Percentiles rank a stretch among this genome's conserved stretches.
These are phyloP conservation scores for Austrofundulus limnaeus DNA, from an alignment of 2,113 vertebrate genomes.

Conservation along the genomic window DNA sequence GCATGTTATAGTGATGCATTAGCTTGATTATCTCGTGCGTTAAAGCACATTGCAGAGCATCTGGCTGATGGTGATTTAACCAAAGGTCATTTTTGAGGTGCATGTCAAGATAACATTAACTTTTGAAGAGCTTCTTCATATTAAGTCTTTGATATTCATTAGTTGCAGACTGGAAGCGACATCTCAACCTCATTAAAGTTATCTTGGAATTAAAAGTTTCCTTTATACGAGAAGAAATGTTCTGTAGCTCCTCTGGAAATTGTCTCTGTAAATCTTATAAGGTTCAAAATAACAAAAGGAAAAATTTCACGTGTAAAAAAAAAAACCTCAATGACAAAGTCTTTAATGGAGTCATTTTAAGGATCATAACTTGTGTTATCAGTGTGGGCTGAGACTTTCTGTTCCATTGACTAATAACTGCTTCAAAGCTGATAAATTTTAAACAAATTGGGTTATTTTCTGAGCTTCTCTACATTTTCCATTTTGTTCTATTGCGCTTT, in stretches of 20 bases:
- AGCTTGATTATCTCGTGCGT: constrained; percentile 28
- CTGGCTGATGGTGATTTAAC: constrained; percentile 30
- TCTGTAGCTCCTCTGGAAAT: not conserved
- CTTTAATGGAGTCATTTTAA: not conserved
- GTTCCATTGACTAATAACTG: not conserved
- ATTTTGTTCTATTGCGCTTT: not conserved
- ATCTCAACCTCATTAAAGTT: constrained; percentile 9
- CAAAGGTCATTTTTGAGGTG: constrained; percentile 41
- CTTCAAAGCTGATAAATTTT: not conserved
- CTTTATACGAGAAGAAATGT: not conserved
- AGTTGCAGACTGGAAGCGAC: not conserved
- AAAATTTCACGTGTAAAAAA: not conserved
- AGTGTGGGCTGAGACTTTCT: not conserved
- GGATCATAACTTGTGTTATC: too few relatives aligned
- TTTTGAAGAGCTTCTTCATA: not conserved
- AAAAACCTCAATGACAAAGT: not conserved
- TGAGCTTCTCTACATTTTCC: not conserved
- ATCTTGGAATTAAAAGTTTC: constrained; percentile 1
- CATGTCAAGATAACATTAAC: constrained; percentile 14
- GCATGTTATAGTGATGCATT: constrained; percentile 46
- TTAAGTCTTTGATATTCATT: not conserved
- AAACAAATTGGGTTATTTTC: not conserved
- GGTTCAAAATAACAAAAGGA: not conserved
- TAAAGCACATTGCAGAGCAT: constrained; percentile 11
- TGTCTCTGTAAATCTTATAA: not conserved